A percentile compares a stretch with the other conserved stretches of the same genome.
phyloP scores from a whole-genome alignment of 1,140 invertebrate species.

The Helicoverpa zea region DNA sequence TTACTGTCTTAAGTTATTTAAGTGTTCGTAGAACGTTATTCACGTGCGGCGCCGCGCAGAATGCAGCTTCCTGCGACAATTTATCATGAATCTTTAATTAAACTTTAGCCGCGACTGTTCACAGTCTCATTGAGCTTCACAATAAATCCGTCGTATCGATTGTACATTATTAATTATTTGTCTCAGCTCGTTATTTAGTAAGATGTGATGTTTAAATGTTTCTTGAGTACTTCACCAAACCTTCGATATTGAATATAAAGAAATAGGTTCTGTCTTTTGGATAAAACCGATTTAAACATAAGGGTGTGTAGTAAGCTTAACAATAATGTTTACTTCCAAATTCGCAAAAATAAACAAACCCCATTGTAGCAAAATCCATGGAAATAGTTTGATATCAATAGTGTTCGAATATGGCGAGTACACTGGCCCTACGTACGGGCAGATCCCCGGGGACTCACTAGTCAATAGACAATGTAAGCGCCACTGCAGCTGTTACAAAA shows the following conservation, averaged over 20 bases:
- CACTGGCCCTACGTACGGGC: not conserved
- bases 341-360: not conserved
- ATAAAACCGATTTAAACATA: too few species aligned
- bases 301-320: too few species aligned
- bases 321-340: not conserved
- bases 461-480: slow-evolving; percentile 34
- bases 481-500: not conserved
- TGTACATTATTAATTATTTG: slow-evolving; percentile 58
- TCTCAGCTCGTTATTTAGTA: slow-evolving; percentile 49
- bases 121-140: slow-evolving; percentile 72
- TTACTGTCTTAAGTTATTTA: slow-evolving; percentile 85
- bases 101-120: slow-evolving; percentile 81
- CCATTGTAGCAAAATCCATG: not conserved
- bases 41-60: slow-evolving; percentile 79
- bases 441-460: not conserved
- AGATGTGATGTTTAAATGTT: not conserved
- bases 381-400: not conserved
- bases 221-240: not conserved
- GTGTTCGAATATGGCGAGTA: too few species aligned
- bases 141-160: slow-evolving; percentile 71
- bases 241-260: too few species aligned
- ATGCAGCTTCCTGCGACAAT: slow-evolving; percentile 84
- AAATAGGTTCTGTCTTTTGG: too few species aligned
- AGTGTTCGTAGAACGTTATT: slow-evolving; percentile 82
- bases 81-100: slow-evolving; percentile 87